Percentiles rank a stretch among this genome's conserved stretches.
These are phyloP conservation scores for Nymphalis io DNA, from an alignment of 1,140 invertebrate species.

Conservation along the genomic window DNA sequence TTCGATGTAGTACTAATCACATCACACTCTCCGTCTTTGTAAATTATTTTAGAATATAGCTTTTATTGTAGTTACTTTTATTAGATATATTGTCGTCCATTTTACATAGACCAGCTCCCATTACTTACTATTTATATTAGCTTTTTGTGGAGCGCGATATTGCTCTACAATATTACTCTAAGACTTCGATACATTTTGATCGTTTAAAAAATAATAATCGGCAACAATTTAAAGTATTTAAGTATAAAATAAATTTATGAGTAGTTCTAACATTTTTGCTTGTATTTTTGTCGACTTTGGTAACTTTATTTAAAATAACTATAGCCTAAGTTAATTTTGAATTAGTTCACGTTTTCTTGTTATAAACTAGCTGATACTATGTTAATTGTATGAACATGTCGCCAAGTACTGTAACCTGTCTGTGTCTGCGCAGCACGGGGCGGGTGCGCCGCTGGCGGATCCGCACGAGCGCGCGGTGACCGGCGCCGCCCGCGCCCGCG, in stretches of 20 bases:
- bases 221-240: no score
- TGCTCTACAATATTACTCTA: no score
- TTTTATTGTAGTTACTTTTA: conserved; percentile 30
- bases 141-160: no score
- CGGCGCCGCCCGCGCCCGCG: conserved; percentile 31
- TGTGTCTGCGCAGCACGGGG: conserved; percentile 52
- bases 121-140: background rate
- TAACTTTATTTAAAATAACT: no score
- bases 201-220: no score
- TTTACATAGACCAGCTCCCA: conserved; percentile 5
- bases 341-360: background rate
- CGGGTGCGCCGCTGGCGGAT: conserved; percentile 61
- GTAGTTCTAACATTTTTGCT: no score
- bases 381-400: background rate
- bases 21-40: conserved; percentile 13
- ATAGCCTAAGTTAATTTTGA: no score
- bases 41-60: conserved; percentile 20
- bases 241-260: no score
- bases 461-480: conserved; percentile 55
- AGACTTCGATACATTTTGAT: no score
- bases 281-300: no score
- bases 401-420: background rate
- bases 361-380: background rate
- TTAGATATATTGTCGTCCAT: background rate
- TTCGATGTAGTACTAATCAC: conserved; percentile 36